Evolutionary conservation across 2,888 invertebrate species (phyloP), one percentile per base, ranked within the genome.

Genomic region (Temnothorax unifasciatus): DNA sequence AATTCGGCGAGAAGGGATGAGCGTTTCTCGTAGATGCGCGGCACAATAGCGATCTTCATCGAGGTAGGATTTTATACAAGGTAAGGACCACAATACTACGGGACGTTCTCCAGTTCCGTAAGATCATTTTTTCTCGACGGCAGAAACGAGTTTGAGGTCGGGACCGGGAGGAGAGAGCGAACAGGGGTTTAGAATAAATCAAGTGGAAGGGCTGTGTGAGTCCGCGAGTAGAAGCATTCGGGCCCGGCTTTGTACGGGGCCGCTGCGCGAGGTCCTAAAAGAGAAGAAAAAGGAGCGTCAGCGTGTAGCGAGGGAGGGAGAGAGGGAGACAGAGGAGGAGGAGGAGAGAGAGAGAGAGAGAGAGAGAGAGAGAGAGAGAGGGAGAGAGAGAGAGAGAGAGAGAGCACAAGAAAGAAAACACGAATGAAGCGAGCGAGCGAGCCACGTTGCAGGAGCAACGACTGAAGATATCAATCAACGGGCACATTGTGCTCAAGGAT

Each of bases 401-500:
- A 82, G 71, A 57, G 44, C 64, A 68, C 8, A 77, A 76, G 68
- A 83, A 44, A 76, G 83, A 57, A 85, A 76, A 76, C 73, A 73
- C 38, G 83, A 87, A 87, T 59, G 87, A 87, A 83, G 85, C 41
- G 41, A 41, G 38, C 61, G 74, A 69, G 71, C 77, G 87, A 85
- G 87, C 85, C 86, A 87, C 90, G 91, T 88, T 90, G 90, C 91
- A 87, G 90, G 92, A 92, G 91, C 90, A 86, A 90, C 93, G 92
- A 93, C 94, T 92, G 92, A 93, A 94, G 94, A 94, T 94, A 94
- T 94, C 93, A 94, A 94, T 94, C 94, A 94, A 94, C 93, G 92
- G 91, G 92, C 93, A 90, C 93, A 94, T 94, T 94, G 94, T 94
- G 92, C 93, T 88, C 92, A 79, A 90, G 93, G 94, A 94, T 94